Base-by-base conservation (phyloP, 1,140 invertebrate species). In the Chionoecetes opilio region DNA sequence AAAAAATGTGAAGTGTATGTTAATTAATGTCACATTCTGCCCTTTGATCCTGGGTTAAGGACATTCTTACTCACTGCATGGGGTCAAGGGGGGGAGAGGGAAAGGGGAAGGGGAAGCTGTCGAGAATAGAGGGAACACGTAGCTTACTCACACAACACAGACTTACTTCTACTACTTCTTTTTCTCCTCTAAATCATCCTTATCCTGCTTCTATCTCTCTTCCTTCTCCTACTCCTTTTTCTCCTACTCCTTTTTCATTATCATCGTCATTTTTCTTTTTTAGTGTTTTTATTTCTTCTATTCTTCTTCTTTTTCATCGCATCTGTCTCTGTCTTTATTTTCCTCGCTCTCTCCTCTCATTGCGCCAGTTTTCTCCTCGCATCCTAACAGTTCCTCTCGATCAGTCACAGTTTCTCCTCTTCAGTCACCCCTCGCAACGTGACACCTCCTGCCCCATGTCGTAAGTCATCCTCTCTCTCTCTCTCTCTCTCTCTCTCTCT, bases 401-500 rank as follows among this genome's bases (percentile, higher is more conserved):
- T 87, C 85, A 32, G 34, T 29, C 85, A 2, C 0, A 32, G 31
- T 0, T 87, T 87, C 32, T 86, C 2, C 32, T 17, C 17, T 34
- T n/a, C 0, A 14, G 46, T 53, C 21, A 17, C 46, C 46, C 34
- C 9, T 35, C 82, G n/a, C 63, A 11, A n/a, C 63, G 11, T n/a
- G 63, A 11, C n/a, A 11, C n/a, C 63, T n/a, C n/a, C 63, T 75
- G 11, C n/a, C n/a, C 63, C n/a, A 14, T 75, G n/a, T n/a, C 9
- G 46, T 53, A 9, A 0, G 29, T 85, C 82, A 32, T 14, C 29
- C 29, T 85, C 29, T 14, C 38, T 31, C 29, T 38, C 88, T 90
- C 41, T 35, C 37, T 34, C 37, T 35, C 37, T n/a, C 87, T 89
- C 87, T 41, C 87, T 89, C 37, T 41, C 29, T 90, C 88, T 29